Evolutionary conservation across 2,888 invertebrate species (phyloP), one percentile per base, ranked within the genome.

Genomic region (Drosophila mettleri): DNA sequence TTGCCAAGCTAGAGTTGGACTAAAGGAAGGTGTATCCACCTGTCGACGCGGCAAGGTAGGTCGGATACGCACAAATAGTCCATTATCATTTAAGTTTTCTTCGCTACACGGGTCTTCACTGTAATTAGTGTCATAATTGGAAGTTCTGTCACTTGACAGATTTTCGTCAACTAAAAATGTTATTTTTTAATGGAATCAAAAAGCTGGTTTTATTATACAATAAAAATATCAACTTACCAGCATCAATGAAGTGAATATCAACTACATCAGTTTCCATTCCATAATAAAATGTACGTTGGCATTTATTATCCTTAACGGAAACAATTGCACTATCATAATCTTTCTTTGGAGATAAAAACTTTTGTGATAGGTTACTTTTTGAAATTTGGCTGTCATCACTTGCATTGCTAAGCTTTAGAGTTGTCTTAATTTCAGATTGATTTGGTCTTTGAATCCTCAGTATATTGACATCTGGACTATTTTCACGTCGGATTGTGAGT

Each of bases 1-100:
- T 69, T 95, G 94, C 97, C 97, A 97, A 0, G 97, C 97, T 0
- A 96, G 95, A 0, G 95, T 95, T 0, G 97, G 97, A 2, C 96
- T 97, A 92, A 97, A 97, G 62, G 96, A 93, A 0, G 97, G 96
- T 54, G 96, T 94, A 73, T 95, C 95, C 29, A 95, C 93, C 85
- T 95, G 95, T 74, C 96, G 95, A 89, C 96, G 96, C 1, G 97
- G 97, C 72, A 97, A 89, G 0, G 96, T 96, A 0, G 97, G 97
- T 0, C 96, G 94, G 61, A 97, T 92, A 66, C 95, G 94, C 55
- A 97, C 92, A 24, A 95, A 95, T 58, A 97, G 95, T 51, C 95
- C 96, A 52, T 94, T 93, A 0, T 93, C 93, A 49, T 91, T 89
- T 8, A 93, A 93, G 36, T 38, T 64, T 41, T 91, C 88, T 18